Base-by-base conservation (phyloP, 2,113 vertebrate species). In the Macroglossus sobrinus region DNA sequence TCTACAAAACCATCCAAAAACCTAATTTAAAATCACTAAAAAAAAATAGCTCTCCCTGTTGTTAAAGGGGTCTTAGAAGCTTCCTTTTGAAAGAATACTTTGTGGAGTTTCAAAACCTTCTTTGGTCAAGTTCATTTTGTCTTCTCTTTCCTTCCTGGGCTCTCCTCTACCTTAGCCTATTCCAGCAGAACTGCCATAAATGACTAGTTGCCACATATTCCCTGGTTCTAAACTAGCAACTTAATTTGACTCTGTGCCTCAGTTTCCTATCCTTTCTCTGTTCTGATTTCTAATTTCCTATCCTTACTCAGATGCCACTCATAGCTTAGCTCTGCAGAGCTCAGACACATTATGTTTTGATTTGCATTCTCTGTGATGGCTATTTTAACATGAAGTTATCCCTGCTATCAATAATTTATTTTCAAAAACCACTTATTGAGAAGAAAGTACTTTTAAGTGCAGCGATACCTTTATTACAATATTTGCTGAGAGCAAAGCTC, bases 351-450 rank as follows among this genome's bases (percentile, higher is more conserved):
- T 84, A 55, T 74, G 8, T 64, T 47, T 80, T 91, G n/a, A 90
- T 97, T 95, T 95, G 59, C 47, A 84, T 89, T 93, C 84, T 85
- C 43, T 16, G 16, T 61, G 57, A 33, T 55, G 59, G 68, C n/a
- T 59, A 12, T 85, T 94, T 91, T 55, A 91, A 38, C 55, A 89
- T 85, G 18, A 82, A 69, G 35, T 91, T 91, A 76, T 82, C 40
- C 30, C 9, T 79, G 47, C 35, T 86, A 61, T 95, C 92, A 91
- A 71, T 93, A 97, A 93, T 96, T 95, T 97, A 96, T 89, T 97
- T 96, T 86, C 33, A 55, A 78, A 85, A 96, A 64, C 3, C 64
- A 79, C 69, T 91, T 89, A 94, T 59, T 81, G 43, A 78, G 50
- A 94, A 86, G 38, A 90, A 96, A 93, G 71, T 81, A 87, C 92